Conservation (phyloP, 2,888 invertebrate genomes). For the Eurytoma californica region DNA sequence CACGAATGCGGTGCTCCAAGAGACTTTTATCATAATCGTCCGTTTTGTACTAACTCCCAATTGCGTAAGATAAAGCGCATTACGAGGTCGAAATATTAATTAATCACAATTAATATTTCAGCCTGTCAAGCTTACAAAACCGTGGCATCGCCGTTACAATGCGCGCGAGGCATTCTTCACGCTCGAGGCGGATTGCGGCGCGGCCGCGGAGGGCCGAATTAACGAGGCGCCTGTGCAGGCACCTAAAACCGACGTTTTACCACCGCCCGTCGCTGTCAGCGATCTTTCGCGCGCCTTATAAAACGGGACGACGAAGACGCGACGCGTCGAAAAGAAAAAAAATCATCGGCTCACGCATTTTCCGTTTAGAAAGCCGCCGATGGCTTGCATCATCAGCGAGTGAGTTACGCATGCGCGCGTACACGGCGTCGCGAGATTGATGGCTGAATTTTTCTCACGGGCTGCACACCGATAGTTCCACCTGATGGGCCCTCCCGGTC, state of each 20-base stretch:
- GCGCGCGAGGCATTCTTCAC: not conserved
- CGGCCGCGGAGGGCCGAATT: not conserved
- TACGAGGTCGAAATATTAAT: too few species aligned
- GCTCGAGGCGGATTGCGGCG: not conserved
- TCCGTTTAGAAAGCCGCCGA: slow-evolving; percentile 40
- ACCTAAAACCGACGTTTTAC: not conserved
- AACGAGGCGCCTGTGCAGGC: not conserved
- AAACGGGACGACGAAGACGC: not conserved
- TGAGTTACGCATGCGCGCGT: slow-evolving; percentile 3
- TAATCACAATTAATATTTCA: too few species aligned
- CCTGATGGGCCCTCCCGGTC: too few species aligned
- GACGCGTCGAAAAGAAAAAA: not conserved
- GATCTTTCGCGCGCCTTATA: not conserved
- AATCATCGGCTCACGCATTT: slow-evolving; percentile 16
- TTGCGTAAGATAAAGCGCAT: too few species aligned
- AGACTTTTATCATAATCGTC: too few species aligned
- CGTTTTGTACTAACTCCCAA: too few species aligned
- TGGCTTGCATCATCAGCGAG: slow-evolving; percentile 28
- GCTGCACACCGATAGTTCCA: too few species aligned
- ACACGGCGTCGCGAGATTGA: too few species aligned
- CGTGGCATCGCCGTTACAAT: not conserved
- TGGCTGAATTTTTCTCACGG: too few species aligned
- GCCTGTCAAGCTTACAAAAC: too few species aligned
- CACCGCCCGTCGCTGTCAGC: not conserved
- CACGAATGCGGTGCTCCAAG: too few species aligned